These are phyloP conservation scores for Epizoanthus stellaris DNA, from an alignment of 92 coral and sea anemone species.

Conservation along the genomic window DNA sequence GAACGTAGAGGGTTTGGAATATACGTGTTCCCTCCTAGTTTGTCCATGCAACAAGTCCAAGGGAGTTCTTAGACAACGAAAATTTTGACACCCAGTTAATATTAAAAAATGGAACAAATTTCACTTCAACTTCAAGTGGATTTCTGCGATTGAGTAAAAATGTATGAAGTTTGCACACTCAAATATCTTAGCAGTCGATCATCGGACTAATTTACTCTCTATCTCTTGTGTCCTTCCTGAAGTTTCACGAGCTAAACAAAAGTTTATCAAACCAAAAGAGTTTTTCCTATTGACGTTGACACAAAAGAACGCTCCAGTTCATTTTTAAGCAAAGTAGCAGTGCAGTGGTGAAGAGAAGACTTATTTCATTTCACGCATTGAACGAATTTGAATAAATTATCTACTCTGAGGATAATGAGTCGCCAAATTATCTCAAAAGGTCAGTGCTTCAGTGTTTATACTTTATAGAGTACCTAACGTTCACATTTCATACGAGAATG, in stretches of 20 bases:
- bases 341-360: too few species aligned
- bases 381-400: too few species aligned
- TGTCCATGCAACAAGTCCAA: constrained; percentile 76
- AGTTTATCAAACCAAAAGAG: too few species aligned
- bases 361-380: too few species aligned
- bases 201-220: constrained; percentile 1
- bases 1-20: constrained; percentile 89
- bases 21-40: constrained; percentile 80
- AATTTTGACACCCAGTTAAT: constrained; percentile 42
- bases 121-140: constrained; percentile 10
- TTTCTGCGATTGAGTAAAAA: constrained; percentile 5
- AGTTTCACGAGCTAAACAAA: background rate
- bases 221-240: background rate
- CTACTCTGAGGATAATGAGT: too few species aligned
- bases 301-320: too few species aligned
- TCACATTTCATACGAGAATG: background rate
- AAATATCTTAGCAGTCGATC: constrained; percentile 16
- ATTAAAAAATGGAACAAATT: constrained; percentile 36
- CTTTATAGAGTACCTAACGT: background rate
- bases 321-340: too few species aligned
- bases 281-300: too few species aligned
- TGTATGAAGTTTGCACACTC: constrained; percentile 40
- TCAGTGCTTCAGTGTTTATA: background rate
- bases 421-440: background rate
- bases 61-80: constrained; percentile 39